These are phyloP conservation scores for Oncorhynchus clarkii DNA, from an alignment of 2,113 vertebrate species.

Conservation along the genomic window DNA sequence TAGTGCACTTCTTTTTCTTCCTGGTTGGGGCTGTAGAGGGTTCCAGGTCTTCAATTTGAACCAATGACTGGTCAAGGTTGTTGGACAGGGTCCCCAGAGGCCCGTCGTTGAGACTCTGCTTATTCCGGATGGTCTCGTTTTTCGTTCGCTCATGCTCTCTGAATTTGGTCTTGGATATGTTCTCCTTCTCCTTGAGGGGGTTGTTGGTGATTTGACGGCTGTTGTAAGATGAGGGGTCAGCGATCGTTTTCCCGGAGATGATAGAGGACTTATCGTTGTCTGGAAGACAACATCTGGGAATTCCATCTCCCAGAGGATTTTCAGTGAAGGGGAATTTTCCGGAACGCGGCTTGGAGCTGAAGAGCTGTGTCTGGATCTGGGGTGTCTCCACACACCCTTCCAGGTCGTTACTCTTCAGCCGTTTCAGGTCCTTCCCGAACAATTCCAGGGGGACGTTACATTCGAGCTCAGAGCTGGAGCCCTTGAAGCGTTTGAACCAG, in stretches of 20 bases:
- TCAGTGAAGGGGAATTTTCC: constrained; percentile 76
- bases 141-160: constrained; percentile 78
- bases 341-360: constrained; percentile 77
- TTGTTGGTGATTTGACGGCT: constrained; percentile 86
- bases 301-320: constrained; percentile 70
- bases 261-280: constrained; percentile 89
- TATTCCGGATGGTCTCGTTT: constrained; percentile 83
- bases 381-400: constrained; percentile 83
- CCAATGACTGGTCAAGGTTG: constrained; percentile 83
- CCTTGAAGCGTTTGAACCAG: constrained; percentile 95
- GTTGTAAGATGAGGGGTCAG: constrained; percentile 75
- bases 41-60: constrained; percentile 81
- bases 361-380: constrained; percentile 81
- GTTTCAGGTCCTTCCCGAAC: constrained; percentile 86
- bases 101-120: constrained; percentile 89
- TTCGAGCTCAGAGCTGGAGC: constrained; percentile 91
- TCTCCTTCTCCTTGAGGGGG: constrained; percentile 87
- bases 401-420: constrained; percentile 80
- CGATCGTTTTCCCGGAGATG: constrained; percentile 82
- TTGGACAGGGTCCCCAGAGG: constrained; percentile 91
- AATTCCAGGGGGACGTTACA: constrained; percentile 83
- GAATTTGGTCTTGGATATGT: constrained; percentile 88
- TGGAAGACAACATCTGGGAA: constrained; percentile 85
- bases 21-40: constrained; percentile 86
- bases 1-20: constrained; percentile 93